Percentiles rank a stretch among this genome's conserved stretches.
Conservation (phyloP, 2,113 vertebrate species). For the Leptocoma aspasia region DNA sequence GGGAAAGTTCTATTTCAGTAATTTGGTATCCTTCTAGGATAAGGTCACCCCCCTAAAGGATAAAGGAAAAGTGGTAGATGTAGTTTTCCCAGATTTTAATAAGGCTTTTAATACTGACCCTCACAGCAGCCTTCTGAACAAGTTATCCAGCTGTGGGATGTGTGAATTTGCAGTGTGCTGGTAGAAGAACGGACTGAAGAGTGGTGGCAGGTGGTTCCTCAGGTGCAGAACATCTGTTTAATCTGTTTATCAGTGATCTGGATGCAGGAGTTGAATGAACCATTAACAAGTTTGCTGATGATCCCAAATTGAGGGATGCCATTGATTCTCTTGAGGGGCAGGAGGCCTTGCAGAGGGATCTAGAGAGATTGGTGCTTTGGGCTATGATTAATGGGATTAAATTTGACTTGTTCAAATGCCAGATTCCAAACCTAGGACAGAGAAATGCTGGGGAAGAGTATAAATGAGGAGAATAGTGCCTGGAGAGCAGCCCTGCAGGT, state of each 20-base stretch:
- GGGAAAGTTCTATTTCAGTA: not conserved
- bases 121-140: not conserved
- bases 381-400: not conserved
- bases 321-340: not conserved
- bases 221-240: not conserved
- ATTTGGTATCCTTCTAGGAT: not conserved
- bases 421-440: not conserved
- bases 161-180: not conserved
- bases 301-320: not conserved
- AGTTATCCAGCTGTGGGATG: not conserved
- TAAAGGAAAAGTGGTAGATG: not conserved
- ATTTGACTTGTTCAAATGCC: not conserved
- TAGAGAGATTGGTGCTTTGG: not conserved
- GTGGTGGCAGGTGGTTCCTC: not conserved
- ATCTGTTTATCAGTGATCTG: not conserved
- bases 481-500: not conserved
- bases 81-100: not conserved
- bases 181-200: not conserved
- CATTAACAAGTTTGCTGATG: not conserved
- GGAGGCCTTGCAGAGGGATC: not conserved
- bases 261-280: not conserved
- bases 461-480: not conserved
- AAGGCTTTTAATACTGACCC: not conserved
- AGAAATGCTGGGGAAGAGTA: not conserved
- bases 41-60: not conserved